Percentiles rank a stretch among this genome's conserved stretches.
These are phyloP conservation scores for Columbina picui DNA, from an alignment of 2,113 vertebrate genomes.

Conservation along the genomic window DNA sequence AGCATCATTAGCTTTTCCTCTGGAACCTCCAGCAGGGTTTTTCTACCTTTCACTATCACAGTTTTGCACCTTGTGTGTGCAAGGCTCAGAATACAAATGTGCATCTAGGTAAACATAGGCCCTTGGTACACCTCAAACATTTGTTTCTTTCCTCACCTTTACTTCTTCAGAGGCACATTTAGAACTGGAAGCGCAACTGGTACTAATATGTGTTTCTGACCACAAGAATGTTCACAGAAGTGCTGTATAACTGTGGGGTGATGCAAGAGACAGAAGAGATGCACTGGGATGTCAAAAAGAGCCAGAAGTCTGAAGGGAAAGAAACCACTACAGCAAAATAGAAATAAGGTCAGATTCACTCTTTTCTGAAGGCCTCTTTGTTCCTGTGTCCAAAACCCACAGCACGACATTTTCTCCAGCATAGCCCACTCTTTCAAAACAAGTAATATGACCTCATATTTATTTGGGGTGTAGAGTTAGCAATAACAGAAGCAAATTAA, in stretches of 20 bases:
- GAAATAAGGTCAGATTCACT: not conserved
- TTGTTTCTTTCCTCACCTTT: not conserved
- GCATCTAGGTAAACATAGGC: accelerated
- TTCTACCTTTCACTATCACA: not conserved
- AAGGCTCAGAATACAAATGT: not conserved
- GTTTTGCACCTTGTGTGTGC: accelerated
- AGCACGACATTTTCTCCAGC: not conserved
- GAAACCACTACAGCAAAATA: not conserved
- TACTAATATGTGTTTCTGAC: not conserved
- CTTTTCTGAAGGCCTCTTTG: not conserved
- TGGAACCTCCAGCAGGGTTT: not conserved
- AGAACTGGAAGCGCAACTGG: not conserved
- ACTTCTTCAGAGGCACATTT: not conserved
- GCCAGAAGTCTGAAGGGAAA: not conserved
- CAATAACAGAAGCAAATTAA: not conserved
- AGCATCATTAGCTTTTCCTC: not conserved
- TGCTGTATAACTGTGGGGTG: not conserved
- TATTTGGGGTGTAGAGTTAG: not conserved
- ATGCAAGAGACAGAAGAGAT: not conserved
- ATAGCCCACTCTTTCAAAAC: not conserved
- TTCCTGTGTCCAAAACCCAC: not conserved
- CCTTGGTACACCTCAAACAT: not conserved
- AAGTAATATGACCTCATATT: not conserved
- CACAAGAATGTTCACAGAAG: not conserved
- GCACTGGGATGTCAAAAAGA: not conserved